Evolutionary conservation across 1,140 invertebrate species (phyloP), one percentile per base, ranked within the genome.

Genomic region (Cotesia typhae): DNA sequence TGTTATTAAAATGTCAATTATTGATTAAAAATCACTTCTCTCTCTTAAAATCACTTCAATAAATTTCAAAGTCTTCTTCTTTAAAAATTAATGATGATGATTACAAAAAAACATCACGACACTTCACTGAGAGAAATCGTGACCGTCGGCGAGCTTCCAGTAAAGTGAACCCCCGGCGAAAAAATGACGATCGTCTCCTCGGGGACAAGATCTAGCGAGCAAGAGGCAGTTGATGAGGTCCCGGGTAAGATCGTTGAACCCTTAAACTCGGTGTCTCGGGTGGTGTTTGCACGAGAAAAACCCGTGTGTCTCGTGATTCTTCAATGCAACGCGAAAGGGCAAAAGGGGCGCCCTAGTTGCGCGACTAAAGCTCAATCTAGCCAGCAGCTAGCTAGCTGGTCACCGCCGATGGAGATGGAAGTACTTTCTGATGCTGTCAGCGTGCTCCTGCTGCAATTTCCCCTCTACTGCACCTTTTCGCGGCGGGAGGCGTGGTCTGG

Each of bases 281-380:
- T 63, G n/a, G 17, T 67, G 66, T 67, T 67, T 67, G 66, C 41
- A 20, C 66, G 66, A 51, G 9, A 67, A 67, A 67, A 67, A 67
- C 41, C 3, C 66, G 66, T 67, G 66, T 67, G 41, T 67, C 51
- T 41, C 10, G 60, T n/a, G 37, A n/a, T 37, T 12, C 36, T 17
- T 9, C 20, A 14, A 41, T 52, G 47, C 12, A 38, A 37, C 12
- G 53, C 66, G 66, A 41, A 28, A 67, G 66, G 66, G 66, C 66
- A 67, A 67, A 67, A 52, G 66, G 66, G 66, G 66, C n/a, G 66
- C 66, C 66, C 66, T 67, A 53, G 66, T 67, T 67, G 66, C 51
- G 35, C 66, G 66, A 67, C 51, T 67, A 14, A 67, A 47, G 41
- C 41, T 47, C 41, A 47, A 47, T 47, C 41, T 47, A 47, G 41